These are phyloP conservation scores for Mycalesis mineus DNA, from an alignment of 2,888 invertebrate genomes.

Conservation along the genomic window DNA sequence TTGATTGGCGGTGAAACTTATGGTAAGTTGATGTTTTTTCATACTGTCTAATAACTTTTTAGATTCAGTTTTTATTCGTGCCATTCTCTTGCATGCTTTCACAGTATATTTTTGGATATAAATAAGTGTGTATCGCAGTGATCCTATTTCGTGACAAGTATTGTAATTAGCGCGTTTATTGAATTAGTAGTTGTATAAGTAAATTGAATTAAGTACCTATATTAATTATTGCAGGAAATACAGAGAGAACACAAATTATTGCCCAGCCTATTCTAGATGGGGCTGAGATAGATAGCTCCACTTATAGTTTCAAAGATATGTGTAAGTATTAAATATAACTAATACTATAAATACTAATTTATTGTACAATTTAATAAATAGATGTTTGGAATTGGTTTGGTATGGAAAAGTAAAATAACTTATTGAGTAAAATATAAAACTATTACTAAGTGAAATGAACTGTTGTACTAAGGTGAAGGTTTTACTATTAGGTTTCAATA, in stretches of 20 bases:
- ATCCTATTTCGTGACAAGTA: conserved; percentile 8
- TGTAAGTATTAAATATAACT: conserved; percentile 51
- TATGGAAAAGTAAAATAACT: too few relatives aligned
- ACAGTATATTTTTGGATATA: conserved; percentile 35
- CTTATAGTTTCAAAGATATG: conserved; percentile 60
- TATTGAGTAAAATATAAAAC: too few relatives aligned
- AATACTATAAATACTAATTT: too few relatives aligned
- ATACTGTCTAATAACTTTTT: conserved; percentile 13
- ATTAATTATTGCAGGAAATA: conserved; percentile 53
- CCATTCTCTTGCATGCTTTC: background rate
- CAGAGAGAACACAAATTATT: conserved; percentile 74
- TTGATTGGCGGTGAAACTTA: conserved; percentile 67
- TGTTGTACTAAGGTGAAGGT: too few relatives aligned
- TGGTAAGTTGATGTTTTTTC: conserved; percentile 46
- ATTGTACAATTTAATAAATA: too few relatives aligned
- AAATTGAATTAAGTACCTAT: conserved; percentile 37
- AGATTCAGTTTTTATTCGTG: conserved; percentile 38
- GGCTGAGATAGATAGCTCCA: conserved; percentile 61
- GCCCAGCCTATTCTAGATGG: conserved; percentile 76
- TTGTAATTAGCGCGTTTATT: conserved; percentile 26
- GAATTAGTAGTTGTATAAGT: conserved; percentile 28
- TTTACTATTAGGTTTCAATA: too few relatives aligned
- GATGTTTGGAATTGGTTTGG: too few relatives aligned
- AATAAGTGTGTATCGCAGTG: background rate
- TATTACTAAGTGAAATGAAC: too few relatives aligned